A percentile compares a stretch with the other conserved stretches of the same genome.
Evolutionary conservation across 2,113 vertebrate genomes (phyloP).

Genomic region (Lophochroa leadbeateri): DNA sequence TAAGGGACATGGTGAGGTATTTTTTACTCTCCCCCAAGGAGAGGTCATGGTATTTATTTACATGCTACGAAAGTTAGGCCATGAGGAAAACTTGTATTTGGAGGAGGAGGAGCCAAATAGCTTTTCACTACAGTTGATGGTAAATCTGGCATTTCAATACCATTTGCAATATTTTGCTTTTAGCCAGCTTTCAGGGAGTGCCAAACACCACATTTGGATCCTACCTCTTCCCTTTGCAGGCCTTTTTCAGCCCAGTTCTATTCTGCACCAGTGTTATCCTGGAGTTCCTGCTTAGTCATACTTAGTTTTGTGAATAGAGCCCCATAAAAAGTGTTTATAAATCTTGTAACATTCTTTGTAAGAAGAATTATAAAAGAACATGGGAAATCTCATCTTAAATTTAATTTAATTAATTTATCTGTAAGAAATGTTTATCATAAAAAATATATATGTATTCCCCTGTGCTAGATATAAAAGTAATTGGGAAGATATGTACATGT

Average conservation of each 20-base stretch:
- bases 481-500: conserved; percentile 74
- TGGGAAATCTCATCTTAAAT: conserved; percentile 80
- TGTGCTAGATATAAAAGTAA: conserved; percentile 74
- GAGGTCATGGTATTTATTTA: conserved; percentile 32
- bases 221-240: background rate
- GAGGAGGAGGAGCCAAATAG: too few relatives aligned
- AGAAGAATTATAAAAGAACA: conserved; percentile 76
- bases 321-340: conserved; percentile 76
- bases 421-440: conserved; percentile 85
- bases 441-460: conserved; percentile 81
- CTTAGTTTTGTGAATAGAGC: conserved; percentile 78
- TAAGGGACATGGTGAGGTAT: conserved; percentile 13
- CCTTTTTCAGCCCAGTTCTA: conserved; percentile 47
- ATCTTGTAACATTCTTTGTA: conserved; percentile 77
- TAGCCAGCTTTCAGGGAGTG: conserved; percentile 59
- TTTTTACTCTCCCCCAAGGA: conserved; percentile 36
- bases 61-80: too few relatives aligned
- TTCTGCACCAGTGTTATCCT: conserved; percentile 66
- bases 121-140: too few relatives aligned
- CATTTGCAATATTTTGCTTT: conserved; percentile 10
- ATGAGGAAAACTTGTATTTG: too few relatives aligned
- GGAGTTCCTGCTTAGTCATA: conserved; percentile 68
- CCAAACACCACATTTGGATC: conserved; percentile 53
- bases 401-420: conserved; percentile 89
- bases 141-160: background rate